phyloP scores from a whole-genome alignment of 2,797 vertebrate genomes.

The Pipistrellus nathusii region DNA sequence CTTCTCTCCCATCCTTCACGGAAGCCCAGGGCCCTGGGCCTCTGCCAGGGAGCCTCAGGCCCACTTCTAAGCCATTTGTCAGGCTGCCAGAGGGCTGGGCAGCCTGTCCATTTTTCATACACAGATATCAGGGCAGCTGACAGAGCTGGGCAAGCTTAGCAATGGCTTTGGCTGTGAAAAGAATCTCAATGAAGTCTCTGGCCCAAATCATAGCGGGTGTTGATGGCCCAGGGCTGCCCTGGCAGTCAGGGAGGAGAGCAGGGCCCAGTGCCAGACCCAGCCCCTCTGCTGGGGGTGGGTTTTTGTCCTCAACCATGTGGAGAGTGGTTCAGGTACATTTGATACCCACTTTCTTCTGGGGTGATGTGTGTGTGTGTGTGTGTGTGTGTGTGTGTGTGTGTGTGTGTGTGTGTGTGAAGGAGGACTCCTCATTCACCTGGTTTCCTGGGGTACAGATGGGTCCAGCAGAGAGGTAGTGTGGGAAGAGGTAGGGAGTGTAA shows the following conservation, averaged over 20 bases:
- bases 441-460: neutral
- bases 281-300: neutral
- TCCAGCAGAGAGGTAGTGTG: neutral
- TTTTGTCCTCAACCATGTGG: neutral
- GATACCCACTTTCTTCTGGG: neutral
- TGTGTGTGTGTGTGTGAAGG: neutral
- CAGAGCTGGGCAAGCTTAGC: conserved; percentile 97
- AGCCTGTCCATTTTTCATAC: conserved; percentile 98
- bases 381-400: neutral
- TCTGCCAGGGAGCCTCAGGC: conserved; percentile 75
- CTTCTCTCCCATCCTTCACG: conserved; percentile 43
- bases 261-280: neutral
- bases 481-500: neutral
- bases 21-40: conserved; percentile 56
- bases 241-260: neutral
- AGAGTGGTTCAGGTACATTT: neutral
- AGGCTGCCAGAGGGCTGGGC: conserved; percentile 96
- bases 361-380: too few species aligned
- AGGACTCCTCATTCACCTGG: neutral
- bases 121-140: conserved; percentile 98
- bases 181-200: conserved; percentile 97
- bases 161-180: conserved; percentile 98
- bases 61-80: conserved; percentile 96
- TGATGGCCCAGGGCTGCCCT: neutral
- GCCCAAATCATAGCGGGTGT: conserved; percentile 68